Percentiles rank a stretch among this genome's conserved stretches.
Evolutionary conservation across 1,140 invertebrate genomes (phyloP).

Genomic region (Oedothorax gibbosus): DNA sequence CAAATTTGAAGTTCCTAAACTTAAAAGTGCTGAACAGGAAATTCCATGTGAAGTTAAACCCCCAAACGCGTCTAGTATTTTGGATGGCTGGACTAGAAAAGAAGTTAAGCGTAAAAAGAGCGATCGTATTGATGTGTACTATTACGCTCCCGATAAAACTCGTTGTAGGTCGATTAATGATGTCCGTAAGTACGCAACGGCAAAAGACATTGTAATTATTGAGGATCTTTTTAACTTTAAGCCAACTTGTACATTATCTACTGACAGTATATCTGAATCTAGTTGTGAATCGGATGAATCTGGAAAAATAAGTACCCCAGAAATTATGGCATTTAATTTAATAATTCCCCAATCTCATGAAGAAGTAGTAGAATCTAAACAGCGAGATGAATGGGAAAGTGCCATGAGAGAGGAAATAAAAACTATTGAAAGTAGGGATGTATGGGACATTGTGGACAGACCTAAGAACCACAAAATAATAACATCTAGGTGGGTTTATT

Average conservation of each 20-base stretch:
- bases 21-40: no score
- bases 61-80: no score
- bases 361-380: background rate
- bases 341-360: background rate
- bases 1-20: no score
- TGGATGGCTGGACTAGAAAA: background rate
- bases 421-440: background rate
- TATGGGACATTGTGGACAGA: background rate
- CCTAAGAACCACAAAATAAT: background rate
- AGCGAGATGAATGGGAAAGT: background rate
- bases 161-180: background rate
- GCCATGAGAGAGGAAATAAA: background rate
- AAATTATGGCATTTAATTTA: background rate
- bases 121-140: background rate
- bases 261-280: background rate
- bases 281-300: background rate
- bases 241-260: background rate
- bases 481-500: background rate
- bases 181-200: background rate
- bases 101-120: slow-evolving; percentile 11
- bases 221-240: background rate
- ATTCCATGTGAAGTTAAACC: no score
- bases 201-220: background rate
- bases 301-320: no score
- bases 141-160: background rate